These are phyloP conservation scores for Paraescarpia echinospica DNA, from an alignment of 1,140 invertebrate species.

Conservation along the genomic window DNA sequence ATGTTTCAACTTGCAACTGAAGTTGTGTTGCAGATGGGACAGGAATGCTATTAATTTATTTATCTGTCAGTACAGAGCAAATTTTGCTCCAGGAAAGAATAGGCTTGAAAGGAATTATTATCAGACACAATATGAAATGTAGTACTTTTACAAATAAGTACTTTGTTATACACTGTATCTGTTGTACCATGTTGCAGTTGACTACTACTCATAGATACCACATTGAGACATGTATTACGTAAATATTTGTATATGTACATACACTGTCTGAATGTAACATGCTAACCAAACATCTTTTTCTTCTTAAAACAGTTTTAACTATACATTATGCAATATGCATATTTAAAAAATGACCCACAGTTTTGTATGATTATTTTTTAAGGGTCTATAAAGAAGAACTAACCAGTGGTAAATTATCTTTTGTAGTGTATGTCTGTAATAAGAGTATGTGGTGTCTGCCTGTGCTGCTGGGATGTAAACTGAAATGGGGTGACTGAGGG, in stretches of 20 bases:
- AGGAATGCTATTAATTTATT: too few relatives aligned
- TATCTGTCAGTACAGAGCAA: too few relatives aligned
- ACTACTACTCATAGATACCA: too few relatives aligned
- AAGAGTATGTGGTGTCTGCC: not conserved
- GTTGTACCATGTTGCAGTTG: not conserved
- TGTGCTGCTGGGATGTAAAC: not conserved
- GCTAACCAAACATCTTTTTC: too few relatives aligned
- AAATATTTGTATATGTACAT: too few relatives aligned
- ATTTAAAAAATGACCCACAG: not conserved
- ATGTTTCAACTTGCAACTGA: too few relatives aligned
- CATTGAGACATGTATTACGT: too few relatives aligned
- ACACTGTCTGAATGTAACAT: too few relatives aligned
- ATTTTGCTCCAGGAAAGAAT: not conserved
- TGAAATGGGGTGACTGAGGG: not conserved
- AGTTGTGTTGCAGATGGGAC: too few relatives aligned
- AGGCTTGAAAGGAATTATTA: not conserved
- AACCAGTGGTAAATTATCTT: not conserved
- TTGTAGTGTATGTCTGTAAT: too few relatives aligned
- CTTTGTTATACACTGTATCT: not conserved
- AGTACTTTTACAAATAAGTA: not conserved
- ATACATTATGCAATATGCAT: not conserved
- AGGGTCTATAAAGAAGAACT: not conserved
- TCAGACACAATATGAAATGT: not conserved
- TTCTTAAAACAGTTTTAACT: not conserved
- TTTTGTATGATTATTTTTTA: not conserved